Evolutionary conservation across 2,113 vertebrate genomes (phyloP).

Genomic region (Lipotes vexillifer): DNA sequence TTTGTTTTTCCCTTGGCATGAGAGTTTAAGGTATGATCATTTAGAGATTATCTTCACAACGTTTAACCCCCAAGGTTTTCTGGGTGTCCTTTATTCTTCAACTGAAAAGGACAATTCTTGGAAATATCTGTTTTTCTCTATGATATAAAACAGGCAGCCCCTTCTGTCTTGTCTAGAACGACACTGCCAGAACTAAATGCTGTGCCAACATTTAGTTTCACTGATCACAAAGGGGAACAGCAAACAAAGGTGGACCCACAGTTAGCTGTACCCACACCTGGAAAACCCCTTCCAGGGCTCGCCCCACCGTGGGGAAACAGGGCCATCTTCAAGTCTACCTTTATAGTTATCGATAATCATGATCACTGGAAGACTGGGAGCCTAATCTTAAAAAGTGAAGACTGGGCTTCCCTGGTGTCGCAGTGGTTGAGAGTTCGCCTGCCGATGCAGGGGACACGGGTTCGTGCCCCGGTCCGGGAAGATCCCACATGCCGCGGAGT

Average conservation of each 20-base stretch:
- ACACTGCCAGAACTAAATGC: not conserved
- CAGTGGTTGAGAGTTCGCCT: no score
- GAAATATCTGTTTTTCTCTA: not conserved
- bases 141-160: not conserved
- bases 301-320: rapidly evolving
- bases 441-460: no score
- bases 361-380: not conserved
- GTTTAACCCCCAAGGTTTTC: not conserved
- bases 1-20: not conserved
- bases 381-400: not conserved
- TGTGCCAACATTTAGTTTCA: not conserved
- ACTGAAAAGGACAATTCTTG: not conserved
- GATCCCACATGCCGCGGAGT: no score
- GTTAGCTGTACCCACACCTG: not conserved
- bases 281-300: not conserved
- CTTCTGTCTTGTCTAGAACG: not conserved
- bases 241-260: not conserved
- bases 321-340: not conserved
- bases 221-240: not conserved
- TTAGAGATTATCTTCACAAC: not conserved
- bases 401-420: no score
- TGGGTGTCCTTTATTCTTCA: not conserved
- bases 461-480: no score
- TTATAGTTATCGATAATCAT: not conserved
- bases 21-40: not conserved